phyloP scores from a whole-genome alignment of 2,797 vertebrate genomes.

The Forpus xanthops region DNA sequence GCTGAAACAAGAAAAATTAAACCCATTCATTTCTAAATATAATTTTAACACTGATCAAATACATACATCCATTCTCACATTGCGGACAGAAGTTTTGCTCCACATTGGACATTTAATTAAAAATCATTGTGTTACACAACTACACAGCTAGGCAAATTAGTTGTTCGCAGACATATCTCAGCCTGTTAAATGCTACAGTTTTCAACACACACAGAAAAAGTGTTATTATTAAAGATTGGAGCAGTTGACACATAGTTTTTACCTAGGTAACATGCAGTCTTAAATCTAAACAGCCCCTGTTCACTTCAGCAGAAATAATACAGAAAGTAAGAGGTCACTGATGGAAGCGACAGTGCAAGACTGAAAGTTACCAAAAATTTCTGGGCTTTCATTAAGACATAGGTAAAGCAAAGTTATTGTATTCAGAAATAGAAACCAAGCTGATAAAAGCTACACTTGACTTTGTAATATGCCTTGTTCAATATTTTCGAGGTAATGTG shows the following conservation, averaged over 20 bases:
- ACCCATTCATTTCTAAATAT: not conserved
- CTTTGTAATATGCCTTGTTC: not conserved
- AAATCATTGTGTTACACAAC: not conserved
- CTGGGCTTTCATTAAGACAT: not conserved
- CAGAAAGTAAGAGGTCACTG: not conserved
- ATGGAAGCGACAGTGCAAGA: not conserved
- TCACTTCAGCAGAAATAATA: not conserved
- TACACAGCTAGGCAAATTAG: not conserved
- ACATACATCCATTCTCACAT: not conserved
- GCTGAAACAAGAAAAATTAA: slow-evolving; percentile 76
- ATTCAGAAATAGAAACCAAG: not conserved
- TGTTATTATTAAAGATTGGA: not conserved
- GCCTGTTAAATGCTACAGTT: not conserved
- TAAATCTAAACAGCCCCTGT: not conserved
- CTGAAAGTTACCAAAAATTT: not conserved
- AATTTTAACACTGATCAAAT: not conserved
- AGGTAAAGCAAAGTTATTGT: not conserved
- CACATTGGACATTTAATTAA: not conserved
- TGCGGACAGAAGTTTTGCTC: not conserved
- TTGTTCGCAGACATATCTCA: not conserved
- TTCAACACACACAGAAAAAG: not conserved
- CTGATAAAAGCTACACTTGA: not conserved
- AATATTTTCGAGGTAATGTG: not conserved
- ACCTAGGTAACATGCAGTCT: not conserved
- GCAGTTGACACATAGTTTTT: not conserved